phyloP scores from a whole-genome alignment of 2,113 vertebrate genomes.

The Pampusana beccarii region DNA sequence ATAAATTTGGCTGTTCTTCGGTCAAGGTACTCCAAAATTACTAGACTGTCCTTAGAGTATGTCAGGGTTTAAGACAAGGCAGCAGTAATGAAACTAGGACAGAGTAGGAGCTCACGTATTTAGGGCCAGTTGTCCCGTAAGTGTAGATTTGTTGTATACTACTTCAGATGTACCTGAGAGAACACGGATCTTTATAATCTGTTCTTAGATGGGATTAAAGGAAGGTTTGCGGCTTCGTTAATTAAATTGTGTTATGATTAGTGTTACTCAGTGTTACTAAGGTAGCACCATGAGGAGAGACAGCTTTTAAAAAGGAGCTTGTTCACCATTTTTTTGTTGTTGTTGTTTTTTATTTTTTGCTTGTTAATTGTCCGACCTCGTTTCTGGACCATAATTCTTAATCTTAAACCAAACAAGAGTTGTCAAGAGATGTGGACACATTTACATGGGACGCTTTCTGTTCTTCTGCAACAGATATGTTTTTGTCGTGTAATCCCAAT shows the following conservation, averaged over 20 bases:
- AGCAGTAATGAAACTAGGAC: no score
- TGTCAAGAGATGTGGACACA: not conserved
- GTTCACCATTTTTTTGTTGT: not conserved
- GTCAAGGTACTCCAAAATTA: not conserved
- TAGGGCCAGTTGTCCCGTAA: not conserved
- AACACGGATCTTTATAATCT: slow-evolving; percentile 18
- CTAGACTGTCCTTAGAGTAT: not conserved
- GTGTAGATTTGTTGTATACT: not conserved
- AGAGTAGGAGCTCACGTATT: not conserved
- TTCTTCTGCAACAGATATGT: accelerated
- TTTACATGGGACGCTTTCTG: not conserved
- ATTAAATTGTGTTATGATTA: slow-evolving; percentile 2
- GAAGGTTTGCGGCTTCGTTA: slow-evolving; percentile 3
- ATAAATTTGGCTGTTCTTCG: not conserved
- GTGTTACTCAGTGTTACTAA: not conserved
- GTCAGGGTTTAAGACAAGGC: no score
- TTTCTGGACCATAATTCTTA: not conserved
- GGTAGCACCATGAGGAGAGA: not conserved
- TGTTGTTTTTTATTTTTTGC: not conserved
- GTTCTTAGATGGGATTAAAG: slow-evolving; percentile 38
- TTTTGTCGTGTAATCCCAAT: not conserved
- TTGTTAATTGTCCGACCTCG: not conserved
- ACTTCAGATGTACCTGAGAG: not conserved
- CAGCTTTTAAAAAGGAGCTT: not conserved
- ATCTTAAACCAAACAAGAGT: not conserved